Conservation (phyloP, 1,140 invertebrate species). For the Cyrtorhinus lividipennis region DNA sequence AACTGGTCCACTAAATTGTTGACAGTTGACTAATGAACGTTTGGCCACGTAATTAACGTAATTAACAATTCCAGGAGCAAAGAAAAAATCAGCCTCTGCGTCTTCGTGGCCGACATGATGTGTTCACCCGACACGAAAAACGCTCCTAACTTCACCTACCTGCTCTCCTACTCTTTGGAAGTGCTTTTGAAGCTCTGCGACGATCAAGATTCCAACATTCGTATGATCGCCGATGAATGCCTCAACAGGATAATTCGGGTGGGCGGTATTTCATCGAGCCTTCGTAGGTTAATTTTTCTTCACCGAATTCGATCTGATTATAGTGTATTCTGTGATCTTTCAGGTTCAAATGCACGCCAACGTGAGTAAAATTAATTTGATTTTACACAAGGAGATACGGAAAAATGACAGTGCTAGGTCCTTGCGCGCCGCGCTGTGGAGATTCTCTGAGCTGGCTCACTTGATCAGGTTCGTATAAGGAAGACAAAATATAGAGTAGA, state of each 20-base stretch:
- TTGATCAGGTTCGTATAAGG: conserved; percentile 35
- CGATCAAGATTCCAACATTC: conserved; percentile 59
- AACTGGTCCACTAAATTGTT: too few species aligned
- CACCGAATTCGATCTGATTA: too few species aligned
- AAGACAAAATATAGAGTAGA: too few species aligned
- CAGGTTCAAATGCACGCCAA: conserved; percentile 46
- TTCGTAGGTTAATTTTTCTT: too few species aligned
- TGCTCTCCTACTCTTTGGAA: conserved; percentile 54
- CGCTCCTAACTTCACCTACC: conserved; percentile 45
- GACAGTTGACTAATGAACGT: too few species aligned
- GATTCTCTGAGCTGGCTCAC: conserved; percentile 56
- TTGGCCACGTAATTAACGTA: too few species aligned
- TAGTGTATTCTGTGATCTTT: too few species aligned
- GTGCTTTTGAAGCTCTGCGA: conserved; percentile 54
- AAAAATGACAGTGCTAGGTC: conserved; percentile 53
- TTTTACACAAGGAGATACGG: conserved; percentile 69
- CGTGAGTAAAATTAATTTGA: conserved; percentile 54
- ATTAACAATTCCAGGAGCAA: conserved; percentile 47
- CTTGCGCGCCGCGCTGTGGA: conserved; percentile 52
- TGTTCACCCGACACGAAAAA: conserved; percentile 37
- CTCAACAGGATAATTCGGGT: conserved; percentile 60
- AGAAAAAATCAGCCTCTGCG: conserved; percentile 53
- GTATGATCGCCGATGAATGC: conserved; percentile 65
- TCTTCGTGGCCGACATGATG: conserved; percentile 50
- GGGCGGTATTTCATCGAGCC: too few species aligned